Evolutionary conservation across 1,140 invertebrate genomes (phyloP), one percentile per base, ranked within the genome.

Genomic region (Halotydeus destructor): DNA sequence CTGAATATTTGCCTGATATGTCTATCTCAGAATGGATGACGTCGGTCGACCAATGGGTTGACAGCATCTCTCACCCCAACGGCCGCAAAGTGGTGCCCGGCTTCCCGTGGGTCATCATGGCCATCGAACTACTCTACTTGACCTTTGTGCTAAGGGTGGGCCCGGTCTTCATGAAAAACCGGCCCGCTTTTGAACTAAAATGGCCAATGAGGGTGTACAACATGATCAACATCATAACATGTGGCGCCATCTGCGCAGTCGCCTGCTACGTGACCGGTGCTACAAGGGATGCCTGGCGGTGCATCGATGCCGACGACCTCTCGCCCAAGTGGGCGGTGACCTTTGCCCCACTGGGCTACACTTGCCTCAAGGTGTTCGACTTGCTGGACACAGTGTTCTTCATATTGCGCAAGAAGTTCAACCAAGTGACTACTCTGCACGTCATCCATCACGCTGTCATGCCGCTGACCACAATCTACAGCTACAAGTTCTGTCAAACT

Each of bases 391-490:
- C 47, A 3, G 23, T 49, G 11, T 49, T 45, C 26, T 49, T 49
- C 40, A 44, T 49, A 4, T 21, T 49, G 9, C 34, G 47, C 8
- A 85, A 86, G 57, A 88, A 88, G 53, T 72, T 77, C 41, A 72
- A 74, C 44, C 82, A 88, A 58, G 59, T 89, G 37, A 82, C 77
- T 5, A 84, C 85, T 57, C 64, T 89, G 2, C 82, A 89, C 49
- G 74, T 86, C 40, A 85, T 91, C 52, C 85, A 91, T 59, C 85
- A 91, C 59, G 82, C 81, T 38, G 30, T 37, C 16, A 37, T 44
- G 33, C 43, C 43, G 6, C 30, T 31, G n/a, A n/a, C n/a, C n/a
- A 38, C 26, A 31, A 6, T 23, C 25, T 3, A 11, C 18, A 21
- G 22, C 25, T 14, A 4, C 32, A 5, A 21, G 19, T 19, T 3